These are phyloP conservation scores for Poeciliopsis occidentalis DNA, from an alignment of 2,113 vertebrate species.

Conservation along the genomic window DNA sequence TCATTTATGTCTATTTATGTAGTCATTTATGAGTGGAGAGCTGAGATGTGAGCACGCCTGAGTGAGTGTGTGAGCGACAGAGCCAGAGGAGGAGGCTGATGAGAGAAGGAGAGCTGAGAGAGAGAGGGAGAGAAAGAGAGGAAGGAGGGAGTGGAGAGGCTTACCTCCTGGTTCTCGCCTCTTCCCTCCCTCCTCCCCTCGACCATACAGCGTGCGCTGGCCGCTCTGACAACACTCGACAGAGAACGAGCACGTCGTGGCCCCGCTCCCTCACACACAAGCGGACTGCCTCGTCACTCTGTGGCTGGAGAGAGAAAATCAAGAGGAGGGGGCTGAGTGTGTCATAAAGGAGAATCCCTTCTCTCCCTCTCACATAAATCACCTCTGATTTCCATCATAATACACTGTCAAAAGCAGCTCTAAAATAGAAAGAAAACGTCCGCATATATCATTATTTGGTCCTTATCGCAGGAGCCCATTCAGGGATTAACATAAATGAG, in stretches of 20 bases:
- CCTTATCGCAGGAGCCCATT: conserved; percentile 65
- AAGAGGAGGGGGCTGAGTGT: conserved; percentile 27
- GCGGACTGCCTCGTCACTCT: conserved; percentile 85
- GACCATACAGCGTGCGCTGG: conserved; percentile 79
- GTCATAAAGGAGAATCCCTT: conserved; percentile 81
- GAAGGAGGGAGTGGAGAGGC: conserved; percentile 56
- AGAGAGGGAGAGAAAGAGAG: conserved; percentile 43
- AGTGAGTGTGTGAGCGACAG: conserved; percentile 63
- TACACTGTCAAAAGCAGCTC: conserved; percentile 57
- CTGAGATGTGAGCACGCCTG: conserved; percentile 79
- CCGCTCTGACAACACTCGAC: conserved; percentile 86
- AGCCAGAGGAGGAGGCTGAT: conserved; percentile 55
- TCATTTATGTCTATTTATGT: conserved; percentile 57
- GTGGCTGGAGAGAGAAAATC: conserved; percentile 62
- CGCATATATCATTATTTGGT: conserved; percentile 67
- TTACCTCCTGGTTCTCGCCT: conserved; percentile 78
- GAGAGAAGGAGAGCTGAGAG: conserved; percentile 47
- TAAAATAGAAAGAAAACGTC: conserved; percentile 69
- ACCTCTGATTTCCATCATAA: conserved; percentile 79
- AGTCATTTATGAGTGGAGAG: conserved; percentile 76
- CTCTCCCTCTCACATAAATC: conserved; percentile 62
- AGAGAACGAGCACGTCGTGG: conserved; percentile 87
- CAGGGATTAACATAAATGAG: conserved; percentile 68
- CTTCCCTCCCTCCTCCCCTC: conserved; percentile 69
- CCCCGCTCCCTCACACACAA: conserved; percentile 85